Conservation (phyloP, 2,888 invertebrate genomes). For the Drosophila infuscata region DNA sequence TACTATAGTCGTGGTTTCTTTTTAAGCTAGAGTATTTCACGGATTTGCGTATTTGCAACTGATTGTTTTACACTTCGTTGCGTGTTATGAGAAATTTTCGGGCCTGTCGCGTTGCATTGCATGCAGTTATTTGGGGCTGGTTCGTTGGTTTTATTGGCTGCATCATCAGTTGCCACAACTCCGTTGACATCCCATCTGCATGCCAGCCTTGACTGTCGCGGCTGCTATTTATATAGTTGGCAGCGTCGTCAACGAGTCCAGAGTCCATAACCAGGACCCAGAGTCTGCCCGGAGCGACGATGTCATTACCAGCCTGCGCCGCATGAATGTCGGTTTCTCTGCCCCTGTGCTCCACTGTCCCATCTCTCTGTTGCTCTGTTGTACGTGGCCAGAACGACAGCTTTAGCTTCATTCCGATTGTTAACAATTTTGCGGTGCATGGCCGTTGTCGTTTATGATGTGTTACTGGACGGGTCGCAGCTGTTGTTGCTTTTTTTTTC, state of each 20-base stretch:
- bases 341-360: neutral
- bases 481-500: conserved; percentile 20
- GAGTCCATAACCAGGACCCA: conserved; percentile 42
- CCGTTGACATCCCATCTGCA: conserved; percentile 9
- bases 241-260: conserved; percentile 34
- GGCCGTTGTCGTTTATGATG: conserved; percentile 81
- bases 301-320: conserved; percentile 59
- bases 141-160: conserved; percentile 75
- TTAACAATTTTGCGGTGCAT: conserved; percentile 78
- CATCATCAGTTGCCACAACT: conserved; percentile 24
- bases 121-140: conserved; percentile 52
- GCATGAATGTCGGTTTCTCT: conserved; percentile 8
- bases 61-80: conserved; percentile 9
- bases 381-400: conserved; percentile 23
- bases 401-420: conserved; percentile 65
- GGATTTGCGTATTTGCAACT: conserved; percentile 4
- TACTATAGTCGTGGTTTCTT: neutral
- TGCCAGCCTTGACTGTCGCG: conserved; percentile 6
- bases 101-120: conserved; percentile 28
- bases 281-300: conserved; percentile 47
- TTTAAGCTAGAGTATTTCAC: conserved; percentile 26
- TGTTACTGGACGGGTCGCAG: conserved; percentile 43
- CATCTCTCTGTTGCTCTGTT: neutral
- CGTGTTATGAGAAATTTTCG: conserved; percentile 32
- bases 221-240: conserved; percentile 71